Evolutionary conservation across 2,113 vertebrate species (phyloP).

Genomic region (Salvelinus fontinalis): DNA sequence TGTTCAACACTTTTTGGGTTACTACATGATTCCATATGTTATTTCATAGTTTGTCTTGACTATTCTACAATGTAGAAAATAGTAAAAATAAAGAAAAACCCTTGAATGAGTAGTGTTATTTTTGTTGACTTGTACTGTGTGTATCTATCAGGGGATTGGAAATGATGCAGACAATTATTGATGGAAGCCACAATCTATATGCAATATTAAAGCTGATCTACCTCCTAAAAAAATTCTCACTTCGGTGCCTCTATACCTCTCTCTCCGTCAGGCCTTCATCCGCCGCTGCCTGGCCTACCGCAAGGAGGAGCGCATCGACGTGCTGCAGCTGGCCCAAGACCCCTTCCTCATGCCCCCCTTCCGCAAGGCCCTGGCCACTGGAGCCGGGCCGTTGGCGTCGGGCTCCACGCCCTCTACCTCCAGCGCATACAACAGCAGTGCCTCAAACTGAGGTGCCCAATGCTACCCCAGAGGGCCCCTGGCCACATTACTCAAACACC

Average conservation of each 20-base stretch:
- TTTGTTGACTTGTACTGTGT: too few relatives aligned
- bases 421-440: slow-evolving; percentile 86
- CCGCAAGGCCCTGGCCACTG: slow-evolving; percentile 86
- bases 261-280: slow-evolving; percentile 83
- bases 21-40: too few relatives aligned
- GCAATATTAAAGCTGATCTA: too few relatives aligned
- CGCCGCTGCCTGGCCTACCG: slow-evolving; percentile 91
- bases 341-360: slow-evolving; percentile 92
- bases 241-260: background rate
- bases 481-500: background rate
- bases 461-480: background rate
- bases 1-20: too few relatives aligned
- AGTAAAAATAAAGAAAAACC: too few relatives aligned
- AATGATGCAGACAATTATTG: too few relatives aligned
- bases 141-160: too few relatives aligned
- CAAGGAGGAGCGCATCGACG: slow-evolving; percentile 92
- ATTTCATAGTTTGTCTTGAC: too few relatives aligned
- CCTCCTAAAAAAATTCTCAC: background rate
- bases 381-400: slow-evolving; percentile 74
- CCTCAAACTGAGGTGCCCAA: slow-evolving; percentile 81
- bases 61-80: too few relatives aligned
- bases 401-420: slow-evolving; percentile 86
- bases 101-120: too few relatives aligned
- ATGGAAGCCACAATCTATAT: too few relatives aligned
- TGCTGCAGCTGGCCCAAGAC: slow-evolving; percentile 90